These are phyloP conservation scores for Caenorhabditis wallacei DNA, from an alignment of 2,888 invertebrate genomes.

Conservation along the genomic window DNA sequence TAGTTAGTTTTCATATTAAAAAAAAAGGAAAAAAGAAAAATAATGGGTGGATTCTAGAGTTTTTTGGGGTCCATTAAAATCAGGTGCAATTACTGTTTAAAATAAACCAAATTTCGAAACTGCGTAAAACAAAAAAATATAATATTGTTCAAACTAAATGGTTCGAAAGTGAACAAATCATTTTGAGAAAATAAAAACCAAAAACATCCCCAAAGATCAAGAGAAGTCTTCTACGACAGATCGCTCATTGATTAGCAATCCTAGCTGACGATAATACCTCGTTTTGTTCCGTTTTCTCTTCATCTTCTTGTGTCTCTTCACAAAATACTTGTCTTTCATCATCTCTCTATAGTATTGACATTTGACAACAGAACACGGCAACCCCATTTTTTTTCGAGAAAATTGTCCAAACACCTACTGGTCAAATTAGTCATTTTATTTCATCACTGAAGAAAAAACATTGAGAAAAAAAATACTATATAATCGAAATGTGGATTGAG, in stretches of 20 bases:
- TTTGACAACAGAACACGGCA: slow-evolving; percentile 51
- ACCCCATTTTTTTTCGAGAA: slow-evolving; percentile 26
- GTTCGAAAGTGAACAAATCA: neutral
- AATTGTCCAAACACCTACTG: slow-evolving; percentile 15
- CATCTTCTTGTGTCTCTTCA: neutral
- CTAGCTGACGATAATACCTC: slow-evolving; percentile 31
- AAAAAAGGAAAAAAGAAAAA: slow-evolving; percentile 3
- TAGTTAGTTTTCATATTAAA: no score
- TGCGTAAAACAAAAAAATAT: no score
- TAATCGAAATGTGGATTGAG: neutral
- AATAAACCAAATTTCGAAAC: no score
- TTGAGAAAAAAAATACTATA: slow-evolving; percentile 1
- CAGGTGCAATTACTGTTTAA: no score
- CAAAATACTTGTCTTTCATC: slow-evolving; percentile 21
- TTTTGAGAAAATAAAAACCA: slow-evolving; percentile 2
- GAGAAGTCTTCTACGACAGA: neutral
- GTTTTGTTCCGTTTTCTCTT: slow-evolving; percentile 36
- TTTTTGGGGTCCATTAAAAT: no score
- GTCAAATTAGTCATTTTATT: slow-evolving; percentile 35
- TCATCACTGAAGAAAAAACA: slow-evolving; percentile 5
- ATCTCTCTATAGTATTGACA: slow-evolving; percentile 46
- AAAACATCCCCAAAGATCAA: neutral
- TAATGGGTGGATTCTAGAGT: no score
- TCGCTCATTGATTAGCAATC: slow-evolving; percentile 29
- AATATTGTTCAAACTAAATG: neutral